Evolutionary conservation across 2,888 invertebrate genomes (phyloP).

Genomic region (Platycnemis pennipes): DNA sequence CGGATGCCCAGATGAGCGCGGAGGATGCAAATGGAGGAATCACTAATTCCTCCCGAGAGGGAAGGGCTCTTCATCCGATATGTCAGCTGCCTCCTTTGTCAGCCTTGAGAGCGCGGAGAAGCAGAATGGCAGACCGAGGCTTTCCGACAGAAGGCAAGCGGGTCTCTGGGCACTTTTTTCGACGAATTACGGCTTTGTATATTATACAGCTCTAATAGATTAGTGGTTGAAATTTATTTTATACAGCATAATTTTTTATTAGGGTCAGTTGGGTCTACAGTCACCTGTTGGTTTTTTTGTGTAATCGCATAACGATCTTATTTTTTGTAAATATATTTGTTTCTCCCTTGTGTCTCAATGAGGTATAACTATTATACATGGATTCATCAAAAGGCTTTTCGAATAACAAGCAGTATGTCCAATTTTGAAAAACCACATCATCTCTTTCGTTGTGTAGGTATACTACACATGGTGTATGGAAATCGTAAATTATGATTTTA

Average conservation of each 20-base stretch:
- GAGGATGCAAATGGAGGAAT: constrained; percentile 44
- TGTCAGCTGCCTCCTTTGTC: constrained; percentile 44
- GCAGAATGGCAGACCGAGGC: background rate
- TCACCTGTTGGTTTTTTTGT: constrained; percentile 11
- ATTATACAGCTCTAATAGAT: background rate
- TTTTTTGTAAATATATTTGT: background rate
- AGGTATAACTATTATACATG: no score
- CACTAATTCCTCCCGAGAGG: constrained; percentile 43
- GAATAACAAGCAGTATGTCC: background rate
- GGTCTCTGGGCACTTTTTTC: background rate
- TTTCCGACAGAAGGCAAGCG: constrained; percentile 43
- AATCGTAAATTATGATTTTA: background rate
- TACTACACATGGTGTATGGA: background rate
- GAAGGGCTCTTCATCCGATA: constrained; percentile 14
- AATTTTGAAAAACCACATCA: background rate
- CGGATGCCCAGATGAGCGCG: constrained; percentile 17
- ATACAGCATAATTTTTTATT: background rate
- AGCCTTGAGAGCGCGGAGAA: constrained; percentile 54
- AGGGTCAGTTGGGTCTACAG: background rate
- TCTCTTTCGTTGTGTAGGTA: background rate
- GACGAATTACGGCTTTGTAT: background rate
- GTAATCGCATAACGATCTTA: background rate
- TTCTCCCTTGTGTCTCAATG: background rate
- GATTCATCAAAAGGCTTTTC: no score
- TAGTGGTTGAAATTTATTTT: constrained; percentile 31